A percentile compares a stretch with the other conserved stretches of the same genome.
These are phyloP conservation scores for Drosophila nasuta DNA, from an alignment of 1,140 invertebrate species.

Conservation along the genomic window DNA sequence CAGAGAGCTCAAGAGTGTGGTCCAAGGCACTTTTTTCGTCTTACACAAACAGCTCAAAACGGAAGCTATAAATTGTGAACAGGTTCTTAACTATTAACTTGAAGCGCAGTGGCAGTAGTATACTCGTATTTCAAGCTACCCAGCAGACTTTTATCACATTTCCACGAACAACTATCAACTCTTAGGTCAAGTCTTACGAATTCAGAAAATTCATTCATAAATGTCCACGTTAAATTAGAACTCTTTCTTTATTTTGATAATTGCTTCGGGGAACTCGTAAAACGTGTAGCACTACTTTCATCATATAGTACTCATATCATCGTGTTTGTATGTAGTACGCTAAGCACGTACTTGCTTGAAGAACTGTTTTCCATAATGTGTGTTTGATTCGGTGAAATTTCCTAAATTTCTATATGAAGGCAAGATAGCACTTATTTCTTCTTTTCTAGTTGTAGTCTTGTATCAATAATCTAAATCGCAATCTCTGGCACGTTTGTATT, in stretches of 20 bases:
- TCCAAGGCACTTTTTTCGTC: conserved; percentile 31
- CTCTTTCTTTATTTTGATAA: conserved; percentile 59
- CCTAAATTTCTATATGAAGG: conserved; percentile 25
- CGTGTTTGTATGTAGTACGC: conserved; percentile 23
- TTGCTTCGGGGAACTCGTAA: conserved; percentile 58
- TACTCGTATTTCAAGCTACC: conserved; percentile 23
- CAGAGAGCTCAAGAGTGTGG: conserved; percentile 39
- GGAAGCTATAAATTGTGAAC: conserved; percentile 71
- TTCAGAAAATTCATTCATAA: conserved; percentile 63
- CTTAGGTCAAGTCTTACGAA: conserved; percentile 12
- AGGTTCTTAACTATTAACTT: conserved; percentile 56
- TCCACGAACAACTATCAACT: conserved; percentile 51
- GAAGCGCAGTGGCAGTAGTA: conserved; percentile 18
- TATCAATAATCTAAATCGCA: conserved; percentile 48
- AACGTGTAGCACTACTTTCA: conserved; percentile 66
- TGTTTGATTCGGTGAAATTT: conserved; percentile 61
- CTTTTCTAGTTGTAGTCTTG: conserved; percentile 31
- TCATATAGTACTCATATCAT: conserved; percentile 1
- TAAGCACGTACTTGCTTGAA: conserved; percentile 62
- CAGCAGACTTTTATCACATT: conserved; percentile 40
- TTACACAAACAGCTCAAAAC: conserved; percentile 43
- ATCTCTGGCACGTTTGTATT: conserved; percentile 63
- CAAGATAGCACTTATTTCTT: conserved; percentile 46
- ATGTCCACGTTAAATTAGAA: conserved; percentile 57
- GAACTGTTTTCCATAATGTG: conserved; percentile 52